Evolutionary conservation across 2,888 invertebrate genomes (phyloP).

Genomic region (Latrodectus elegans): DNA sequence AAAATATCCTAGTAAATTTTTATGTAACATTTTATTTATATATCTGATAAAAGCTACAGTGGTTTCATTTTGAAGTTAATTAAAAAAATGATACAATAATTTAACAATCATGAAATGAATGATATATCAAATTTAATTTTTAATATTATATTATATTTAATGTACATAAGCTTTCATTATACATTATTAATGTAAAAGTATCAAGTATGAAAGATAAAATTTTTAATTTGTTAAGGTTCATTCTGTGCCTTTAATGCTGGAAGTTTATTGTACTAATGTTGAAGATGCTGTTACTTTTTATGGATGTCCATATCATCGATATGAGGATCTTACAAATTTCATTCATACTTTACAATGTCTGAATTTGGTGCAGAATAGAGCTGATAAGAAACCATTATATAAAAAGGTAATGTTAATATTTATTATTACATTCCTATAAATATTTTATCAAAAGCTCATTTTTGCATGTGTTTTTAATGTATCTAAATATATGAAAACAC

Average conservation of each 20-base stretch:
- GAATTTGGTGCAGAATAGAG: background rate
- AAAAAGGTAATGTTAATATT: slow-evolving; percentile 10
- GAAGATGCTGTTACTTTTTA: slow-evolving; percentile 55
- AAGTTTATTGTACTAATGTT: slow-evolving; percentile 48
- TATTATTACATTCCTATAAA: background rate
- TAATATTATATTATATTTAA: too few relatives aligned
- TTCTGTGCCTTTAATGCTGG: slow-evolving; percentile 15
- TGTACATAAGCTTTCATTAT: too few relatives aligned
- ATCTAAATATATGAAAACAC: too few relatives aligned
- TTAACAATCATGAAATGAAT: too few relatives aligned
- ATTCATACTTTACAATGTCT: slow-evolving; percentile 1
- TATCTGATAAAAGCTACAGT: too few relatives aligned
- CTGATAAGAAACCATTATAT: slow-evolving; percentile 13
- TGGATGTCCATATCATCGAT: slow-evolving; percentile 32
- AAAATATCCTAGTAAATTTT: too few relatives aligned
- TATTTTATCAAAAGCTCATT: background rate
- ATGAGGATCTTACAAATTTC: slow-evolving; percentile 30
- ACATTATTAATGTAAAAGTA: too few relatives aligned
- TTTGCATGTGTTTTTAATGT: background rate
- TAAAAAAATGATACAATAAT: too few relatives aligned
- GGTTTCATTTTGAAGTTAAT: too few relatives aligned
- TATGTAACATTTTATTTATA: too few relatives aligned
- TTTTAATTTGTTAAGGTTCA: background rate
- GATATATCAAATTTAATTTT: too few relatives aligned
- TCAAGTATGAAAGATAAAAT: too few relatives aligned